Evolutionary conservation across 1,140 invertebrate species (phyloP), one percentile per base, ranked within the genome.

Genomic region (Brachystomella parvula): DNA sequence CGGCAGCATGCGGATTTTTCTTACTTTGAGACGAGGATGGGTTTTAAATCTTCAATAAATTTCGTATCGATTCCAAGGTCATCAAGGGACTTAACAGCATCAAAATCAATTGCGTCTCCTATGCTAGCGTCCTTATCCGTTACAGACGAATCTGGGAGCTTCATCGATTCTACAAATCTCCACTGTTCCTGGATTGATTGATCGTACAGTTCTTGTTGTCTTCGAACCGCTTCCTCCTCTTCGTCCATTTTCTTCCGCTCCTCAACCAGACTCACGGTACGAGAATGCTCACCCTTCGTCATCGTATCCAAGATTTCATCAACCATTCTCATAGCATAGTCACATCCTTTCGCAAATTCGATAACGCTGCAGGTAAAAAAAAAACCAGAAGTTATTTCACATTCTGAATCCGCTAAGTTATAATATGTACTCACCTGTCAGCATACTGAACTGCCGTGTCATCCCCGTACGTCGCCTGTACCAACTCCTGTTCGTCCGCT

Each of bases 401-500:
- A 47, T 44, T 62, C 61, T 17, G 31, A 15, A 39, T 62, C 30
- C 3, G 3, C 31, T 3, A 47, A 21, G 15, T 21, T n/a, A 44
- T 24, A 32, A 35, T 35, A 33, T 21, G 35, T 17, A 67, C 35
- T 64, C 75, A 83, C 79, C 82, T 90, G 76, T 91, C 86, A 2
- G 90, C 89, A 79, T 95, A 94, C 68, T 92, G 87, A 1, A 89
- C 85, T 30, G 89, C 87, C n/a, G 85, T 85, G 65, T 93, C 89
- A 78, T 91, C 89, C 0, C 93, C 94, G 75, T 97, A 94, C 0
- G 94, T 95, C 68, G 88, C 85, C 74, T 91, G 86, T 0, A 99
- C 84, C 66, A 98, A 76, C 75, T 96, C 92, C 0, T 90, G 89
- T 76, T 98, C 95, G 70, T 95, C 91, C 76, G 95, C 92, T 15